These are phyloP conservation scores for Diadegma fenestrale DNA, from an alignment of 2,888 invertebrate genomes.

Conservation along the genomic window DNA sequence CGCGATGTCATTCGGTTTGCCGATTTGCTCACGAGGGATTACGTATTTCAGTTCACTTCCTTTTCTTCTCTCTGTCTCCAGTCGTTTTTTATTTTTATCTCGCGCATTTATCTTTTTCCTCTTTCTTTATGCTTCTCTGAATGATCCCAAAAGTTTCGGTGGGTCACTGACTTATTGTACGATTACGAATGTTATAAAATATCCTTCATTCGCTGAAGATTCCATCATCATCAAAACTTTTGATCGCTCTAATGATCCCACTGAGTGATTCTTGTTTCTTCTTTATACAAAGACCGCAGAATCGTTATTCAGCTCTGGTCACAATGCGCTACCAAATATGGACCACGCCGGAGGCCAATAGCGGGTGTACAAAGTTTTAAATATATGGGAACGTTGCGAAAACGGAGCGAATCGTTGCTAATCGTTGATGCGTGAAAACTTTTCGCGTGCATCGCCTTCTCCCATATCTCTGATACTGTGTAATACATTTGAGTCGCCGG, in stretches of 20 bases:
- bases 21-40: constrained; percentile 53
- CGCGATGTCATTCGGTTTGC: constrained; percentile 46
- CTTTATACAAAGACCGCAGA: neutral
- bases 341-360: constrained; percentile 5
- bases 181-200: too few species aligned
- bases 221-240: neutral
- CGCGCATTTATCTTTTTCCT: neutral
- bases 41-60: constrained; percentile 38
- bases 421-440: constrained; percentile 68
- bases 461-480: constrained; percentile 24
- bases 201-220: neutral
- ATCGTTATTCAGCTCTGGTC: constrained; percentile 19
- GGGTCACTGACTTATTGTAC: constrained; percentile 25
- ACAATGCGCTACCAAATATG: neutral
- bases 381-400: constrained; percentile 62
- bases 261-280: neutral
- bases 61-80: constrained; percentile 13
- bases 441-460: neutral
- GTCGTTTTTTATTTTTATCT: constrained; percentile 19
- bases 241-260: neutral
- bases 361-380: neutral
- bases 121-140: neutral
- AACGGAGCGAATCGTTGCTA: constrained; percentile 50
- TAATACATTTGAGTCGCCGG: constrained; percentile 47
- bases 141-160: neutral